Percentiles rank a stretch among this genome's conserved stretches.
Evolutionary conservation across 2,113 vertebrate species (phyloP).

Genomic region (Scolopax mira): DNA sequence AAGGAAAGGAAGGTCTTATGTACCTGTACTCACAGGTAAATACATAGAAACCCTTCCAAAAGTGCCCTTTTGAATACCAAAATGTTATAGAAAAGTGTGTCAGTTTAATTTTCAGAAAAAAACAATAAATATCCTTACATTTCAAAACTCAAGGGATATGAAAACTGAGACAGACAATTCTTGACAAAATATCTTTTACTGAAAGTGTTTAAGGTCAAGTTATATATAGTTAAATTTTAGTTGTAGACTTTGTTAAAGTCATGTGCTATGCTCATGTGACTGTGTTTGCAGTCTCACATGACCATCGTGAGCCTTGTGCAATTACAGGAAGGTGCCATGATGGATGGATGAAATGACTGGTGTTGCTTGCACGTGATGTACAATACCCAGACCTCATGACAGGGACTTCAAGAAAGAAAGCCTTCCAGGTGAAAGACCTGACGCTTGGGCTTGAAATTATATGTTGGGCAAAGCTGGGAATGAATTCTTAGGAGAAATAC

Average conservation of each 20-base stretch:
- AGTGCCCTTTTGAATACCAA: background rate
- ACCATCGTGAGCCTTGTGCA: rapidly evolving
- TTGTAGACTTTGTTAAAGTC: background rate
- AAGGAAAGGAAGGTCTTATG: background rate
- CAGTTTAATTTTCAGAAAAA: background rate
- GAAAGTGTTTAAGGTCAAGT: background rate
- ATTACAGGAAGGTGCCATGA: too few relatives aligned
- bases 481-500: background rate
- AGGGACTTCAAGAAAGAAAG: background rate
- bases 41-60: background rate
- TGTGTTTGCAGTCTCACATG: rapidly evolving
- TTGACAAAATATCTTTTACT: background rate
- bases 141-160: background rate
- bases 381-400: background rate
- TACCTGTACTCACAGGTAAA: background rate
- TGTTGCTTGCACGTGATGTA: background rate
- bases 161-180: background rate
- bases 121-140: too few relatives aligned
- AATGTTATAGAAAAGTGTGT: background rate
- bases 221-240: background rate
- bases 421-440: background rate
- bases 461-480: background rate
- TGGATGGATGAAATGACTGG: background rate
- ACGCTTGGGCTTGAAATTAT: background rate
- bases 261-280: background rate